Evolutionary conservation across 2,113 vertebrate genomes (phyloP).

Genomic region (Odobenus rosmarus): DNA sequence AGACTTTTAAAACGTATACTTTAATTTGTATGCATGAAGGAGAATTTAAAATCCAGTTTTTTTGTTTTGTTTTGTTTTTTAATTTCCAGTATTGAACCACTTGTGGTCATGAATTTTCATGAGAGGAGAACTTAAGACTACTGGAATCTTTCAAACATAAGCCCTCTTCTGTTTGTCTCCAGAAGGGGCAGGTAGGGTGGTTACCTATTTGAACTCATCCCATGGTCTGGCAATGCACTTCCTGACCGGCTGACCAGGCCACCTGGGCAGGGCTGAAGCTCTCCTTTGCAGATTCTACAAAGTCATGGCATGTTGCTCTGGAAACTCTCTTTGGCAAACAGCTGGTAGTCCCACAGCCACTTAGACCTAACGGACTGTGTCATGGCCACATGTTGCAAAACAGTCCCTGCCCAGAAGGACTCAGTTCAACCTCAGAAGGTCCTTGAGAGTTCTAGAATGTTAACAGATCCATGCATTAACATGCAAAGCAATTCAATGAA

Average conservation of each 20-base stretch:
- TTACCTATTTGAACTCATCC: accelerated
- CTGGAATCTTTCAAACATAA: not conserved
- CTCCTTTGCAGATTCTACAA: too few relatives aligned
- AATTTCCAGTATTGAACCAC: not conserved
- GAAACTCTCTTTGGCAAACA: not conserved
- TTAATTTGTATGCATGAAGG: not conserved
- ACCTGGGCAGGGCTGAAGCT: not conserved
- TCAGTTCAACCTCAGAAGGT: not conserved
- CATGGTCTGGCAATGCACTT: accelerated
- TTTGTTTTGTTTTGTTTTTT: not conserved
- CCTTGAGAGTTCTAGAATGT: not conserved
- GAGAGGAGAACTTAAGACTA: not conserved
- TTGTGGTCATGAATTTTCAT: not conserved
- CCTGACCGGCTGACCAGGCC: not conserved
- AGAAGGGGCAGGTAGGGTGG: accelerated
- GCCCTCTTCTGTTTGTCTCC: not conserved
- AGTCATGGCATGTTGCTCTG: not conserved
- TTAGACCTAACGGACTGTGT: not conserved
- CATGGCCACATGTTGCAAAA: not conserved
- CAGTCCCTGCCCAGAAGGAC: not conserved
- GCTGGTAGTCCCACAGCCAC: not conserved
- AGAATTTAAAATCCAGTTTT: not conserved
- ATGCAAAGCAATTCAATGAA: too few relatives aligned
- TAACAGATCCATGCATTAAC: accelerated
- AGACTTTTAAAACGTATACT: not conserved